A percentile compares a stretch with the other conserved stretches of the same genome.
These are phyloP conservation scores for Dendrophyllia cribrosa DNA, from an alignment of 64 coral and sea anemone species.

Conservation along the genomic window DNA sequence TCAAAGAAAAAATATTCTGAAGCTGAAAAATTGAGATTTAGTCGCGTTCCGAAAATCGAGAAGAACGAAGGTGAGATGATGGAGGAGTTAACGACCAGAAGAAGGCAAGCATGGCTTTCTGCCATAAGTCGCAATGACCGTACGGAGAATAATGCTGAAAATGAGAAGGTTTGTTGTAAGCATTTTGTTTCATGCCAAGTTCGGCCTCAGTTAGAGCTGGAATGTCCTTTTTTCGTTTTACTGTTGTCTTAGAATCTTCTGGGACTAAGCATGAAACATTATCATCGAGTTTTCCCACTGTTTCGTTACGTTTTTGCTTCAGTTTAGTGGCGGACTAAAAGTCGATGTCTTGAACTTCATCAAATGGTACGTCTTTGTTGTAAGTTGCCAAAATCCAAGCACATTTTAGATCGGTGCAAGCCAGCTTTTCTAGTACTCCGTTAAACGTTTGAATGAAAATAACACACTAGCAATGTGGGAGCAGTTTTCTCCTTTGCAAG, in stretches of 20 bases:
- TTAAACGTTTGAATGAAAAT: slow-evolving; percentile 29
- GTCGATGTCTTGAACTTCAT: slow-evolving; percentile 39
- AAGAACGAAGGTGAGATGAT: too few species aligned
- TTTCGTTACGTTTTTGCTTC: slow-evolving; percentile 39
- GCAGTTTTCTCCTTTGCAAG: slow-evolving; percentile 7
- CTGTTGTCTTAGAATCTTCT: slow-evolving; percentile 11
- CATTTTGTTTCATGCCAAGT: too few species aligned
- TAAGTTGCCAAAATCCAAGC: slow-evolving; percentile 36
- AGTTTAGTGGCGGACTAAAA: slow-evolving; percentile 17
- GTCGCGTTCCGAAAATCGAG: too few species aligned
- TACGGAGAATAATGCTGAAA: too few species aligned
- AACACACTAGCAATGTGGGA: neutral
- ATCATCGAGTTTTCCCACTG: slow-evolving; percentile 43
- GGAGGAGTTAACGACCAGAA: too few species aligned
- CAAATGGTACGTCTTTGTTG: slow-evolving; percentile 45
- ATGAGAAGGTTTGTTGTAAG: too few species aligned
- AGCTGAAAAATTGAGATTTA: too few species aligned
- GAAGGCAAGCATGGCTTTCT: too few species aligned
- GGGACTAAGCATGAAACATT: slow-evolving; percentile 25
- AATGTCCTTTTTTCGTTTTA: neutral
- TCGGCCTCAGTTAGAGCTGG: too few species aligned
- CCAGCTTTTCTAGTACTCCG: slow-evolving; percentile 30
- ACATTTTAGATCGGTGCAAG: slow-evolving; percentile 36
- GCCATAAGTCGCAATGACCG: too few species aligned
- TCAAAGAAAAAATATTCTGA: too few species aligned